phyloP scores from a whole-genome alignment of 2,797 vertebrate species.

The Siniperca undulata region DNA sequence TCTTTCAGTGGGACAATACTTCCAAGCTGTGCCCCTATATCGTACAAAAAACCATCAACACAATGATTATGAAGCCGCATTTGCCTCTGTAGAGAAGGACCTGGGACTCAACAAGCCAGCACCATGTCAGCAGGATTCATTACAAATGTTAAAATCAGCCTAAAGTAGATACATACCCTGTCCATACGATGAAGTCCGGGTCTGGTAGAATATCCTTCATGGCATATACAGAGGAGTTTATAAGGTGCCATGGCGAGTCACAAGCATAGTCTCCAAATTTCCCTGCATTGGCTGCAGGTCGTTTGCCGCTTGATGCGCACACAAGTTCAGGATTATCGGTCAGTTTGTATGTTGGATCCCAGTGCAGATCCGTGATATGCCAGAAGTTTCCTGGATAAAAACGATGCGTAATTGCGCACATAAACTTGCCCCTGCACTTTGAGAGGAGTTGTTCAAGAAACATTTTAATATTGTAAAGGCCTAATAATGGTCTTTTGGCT shows the following conservation, averaged over 20 bases:
- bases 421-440: not conserved
- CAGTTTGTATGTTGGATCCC: constrained; percentile 88
- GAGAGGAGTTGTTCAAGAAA: not conserved
- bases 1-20: not conserved
- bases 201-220: constrained; percentile 88
- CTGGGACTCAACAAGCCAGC: not conserved
- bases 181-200: constrained; percentile 97
- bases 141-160: not conserved
- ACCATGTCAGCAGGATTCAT: not conserved
- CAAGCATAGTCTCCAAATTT: constrained; percentile 91
- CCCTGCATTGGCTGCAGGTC: constrained; percentile 83
- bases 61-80: not conserved
- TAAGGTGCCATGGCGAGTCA: constrained; percentile 91
- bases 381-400: constrained; percentile 89
- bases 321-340: constrained; percentile 74
- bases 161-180: constrained; percentile 84
- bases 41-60: not conserved
- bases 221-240: constrained; percentile 87
- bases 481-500: not conserved
- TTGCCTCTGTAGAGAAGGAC: not conserved
- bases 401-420: constrained; percentile 26
- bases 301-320: constrained; percentile 88
- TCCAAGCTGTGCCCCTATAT: not conserved
- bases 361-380: constrained; percentile 95
- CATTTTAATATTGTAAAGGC: not conserved